These are phyloP conservation scores for Trissolcus brochymenae DNA, from an alignment of 2,888 invertebrate genomes.

Conservation along the genomic window DNA sequence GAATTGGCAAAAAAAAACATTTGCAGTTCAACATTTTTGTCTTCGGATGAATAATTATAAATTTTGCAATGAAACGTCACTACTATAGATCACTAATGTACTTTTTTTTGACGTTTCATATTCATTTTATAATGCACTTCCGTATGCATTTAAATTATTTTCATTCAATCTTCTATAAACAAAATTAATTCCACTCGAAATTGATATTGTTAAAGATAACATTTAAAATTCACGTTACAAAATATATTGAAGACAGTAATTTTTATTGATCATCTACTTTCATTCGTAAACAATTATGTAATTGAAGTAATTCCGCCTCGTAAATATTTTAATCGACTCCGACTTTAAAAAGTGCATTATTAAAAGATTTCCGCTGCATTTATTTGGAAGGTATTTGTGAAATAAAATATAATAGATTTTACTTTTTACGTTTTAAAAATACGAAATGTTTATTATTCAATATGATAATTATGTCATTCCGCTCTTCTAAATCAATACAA, in stretches of 20 bases:
- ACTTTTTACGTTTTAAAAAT: background rate
- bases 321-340: too few species aligned
- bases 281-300: constrained; percentile 9
- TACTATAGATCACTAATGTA: too few species aligned
- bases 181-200: constrained; percentile 4
- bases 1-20: too few species aligned
- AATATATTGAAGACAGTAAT: constrained; percentile 8
- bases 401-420: background rate
- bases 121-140: too few species aligned
- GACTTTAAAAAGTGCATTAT: background rate
- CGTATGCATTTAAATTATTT: constrained; percentile 1
- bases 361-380: background rate
- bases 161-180: background rate
- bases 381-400: background rate
- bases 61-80: too few species aligned
- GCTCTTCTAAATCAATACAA: too few species aligned
- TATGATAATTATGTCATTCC: too few species aligned
- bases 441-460: background rate
- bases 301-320: constrained; percentile 1
- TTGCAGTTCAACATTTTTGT: too few species aligned
- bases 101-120: too few species aligned
- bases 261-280: constrained; percentile 14
- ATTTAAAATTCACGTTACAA: constrained; percentile 2
- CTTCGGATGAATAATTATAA: too few species aligned
- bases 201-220: background rate